Percentiles rank a stretch among this genome's conserved stretches.
Evolutionary conservation across 92 coral and sea anemone genomes (phyloP).

Genomic region (Phenganax marumi): DNA sequence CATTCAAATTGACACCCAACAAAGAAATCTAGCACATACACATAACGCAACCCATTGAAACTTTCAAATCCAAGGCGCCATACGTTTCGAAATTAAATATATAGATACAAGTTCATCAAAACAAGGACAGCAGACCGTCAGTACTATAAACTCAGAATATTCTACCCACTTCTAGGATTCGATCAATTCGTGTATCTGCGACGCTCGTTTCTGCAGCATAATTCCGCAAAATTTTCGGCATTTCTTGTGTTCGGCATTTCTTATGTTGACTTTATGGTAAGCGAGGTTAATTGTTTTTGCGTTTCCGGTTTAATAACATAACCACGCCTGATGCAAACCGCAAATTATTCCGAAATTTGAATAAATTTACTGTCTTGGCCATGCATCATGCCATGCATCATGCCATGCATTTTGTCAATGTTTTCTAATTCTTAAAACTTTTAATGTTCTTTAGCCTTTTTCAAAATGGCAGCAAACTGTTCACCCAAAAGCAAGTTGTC

Average conservation of each 20-base stretch:
- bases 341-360: not conserved
- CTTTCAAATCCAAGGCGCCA: not conserved
- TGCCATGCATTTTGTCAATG: not conserved
- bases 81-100: too few relatives aligned
- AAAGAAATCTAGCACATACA: not conserved
- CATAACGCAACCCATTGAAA: not conserved
- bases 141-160: not conserved
- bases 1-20: not conserved
- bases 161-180: not conserved
- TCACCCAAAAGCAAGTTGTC: not conserved
- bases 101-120: too few relatives aligned
- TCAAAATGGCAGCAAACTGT: not conserved
- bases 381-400: conserved; percentile 4
- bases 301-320: conserved; percentile 14
- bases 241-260: too few relatives aligned
- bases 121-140: too few relatives aligned
- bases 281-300: not conserved
- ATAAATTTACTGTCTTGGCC: not conserved
- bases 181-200: not conserved
- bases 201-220: conserved; percentile 7
- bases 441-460: not conserved
- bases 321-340: conserved; percentile 9
- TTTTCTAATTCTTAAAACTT: not conserved
- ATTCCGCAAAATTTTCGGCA: not conserved
- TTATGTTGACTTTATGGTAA: not conserved